Evolutionary conservation across 2,888 invertebrate genomes (phyloP).

Genomic region (Keiferia lycopersicella): DNA sequence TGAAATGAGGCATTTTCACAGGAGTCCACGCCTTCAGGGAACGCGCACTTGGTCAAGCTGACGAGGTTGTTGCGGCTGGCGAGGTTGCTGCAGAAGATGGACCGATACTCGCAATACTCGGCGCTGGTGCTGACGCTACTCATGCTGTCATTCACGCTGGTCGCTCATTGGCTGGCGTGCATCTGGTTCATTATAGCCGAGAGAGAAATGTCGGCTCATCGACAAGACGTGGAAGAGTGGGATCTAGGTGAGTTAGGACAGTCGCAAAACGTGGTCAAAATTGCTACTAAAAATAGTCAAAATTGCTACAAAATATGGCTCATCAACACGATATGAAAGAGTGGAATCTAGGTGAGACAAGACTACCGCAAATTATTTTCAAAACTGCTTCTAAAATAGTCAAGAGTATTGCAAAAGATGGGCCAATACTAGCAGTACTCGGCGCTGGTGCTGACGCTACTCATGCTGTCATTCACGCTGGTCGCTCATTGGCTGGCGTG

Average conservation of each 20-base stretch:
- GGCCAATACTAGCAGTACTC: slow-evolving; percentile 98
- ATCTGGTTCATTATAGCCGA: slow-evolving; percentile 98
- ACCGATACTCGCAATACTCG: slow-evolving; percentile 97
- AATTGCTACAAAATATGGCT: no score
- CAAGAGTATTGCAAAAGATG: slow-evolving; percentile 98
- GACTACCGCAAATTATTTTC: no score
- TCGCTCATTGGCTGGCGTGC: slow-evolving; percentile 98
- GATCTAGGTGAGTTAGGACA: slow-evolving; percentile 86
- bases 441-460: slow-evolving; percentile 94
- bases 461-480: slow-evolving; percentile 96
- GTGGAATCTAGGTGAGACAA: no score
- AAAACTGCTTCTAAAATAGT: no score
- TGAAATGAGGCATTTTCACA: slow-evolving; percentile 43
- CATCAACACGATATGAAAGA: no score
- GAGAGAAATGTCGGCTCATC: slow-evolving; percentile 90
- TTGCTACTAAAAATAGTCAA: no score
- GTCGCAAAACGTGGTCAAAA: no score
- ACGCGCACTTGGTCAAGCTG: slow-evolving; percentile 95
- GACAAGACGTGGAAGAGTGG: slow-evolving; percentile 86
- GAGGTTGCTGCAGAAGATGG: slow-evolving; percentile 96
- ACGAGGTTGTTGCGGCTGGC: slow-evolving; percentile 94
- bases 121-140: slow-evolving; percentile 95
- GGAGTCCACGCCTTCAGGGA: slow-evolving; percentile 86
- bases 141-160: slow-evolving; percentile 96
- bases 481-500: slow-evolving; percentile 98